Evolutionary conservation across 2,113 vertebrate species (phyloP).

Genomic region (Notarius lentiginosus): DNA sequence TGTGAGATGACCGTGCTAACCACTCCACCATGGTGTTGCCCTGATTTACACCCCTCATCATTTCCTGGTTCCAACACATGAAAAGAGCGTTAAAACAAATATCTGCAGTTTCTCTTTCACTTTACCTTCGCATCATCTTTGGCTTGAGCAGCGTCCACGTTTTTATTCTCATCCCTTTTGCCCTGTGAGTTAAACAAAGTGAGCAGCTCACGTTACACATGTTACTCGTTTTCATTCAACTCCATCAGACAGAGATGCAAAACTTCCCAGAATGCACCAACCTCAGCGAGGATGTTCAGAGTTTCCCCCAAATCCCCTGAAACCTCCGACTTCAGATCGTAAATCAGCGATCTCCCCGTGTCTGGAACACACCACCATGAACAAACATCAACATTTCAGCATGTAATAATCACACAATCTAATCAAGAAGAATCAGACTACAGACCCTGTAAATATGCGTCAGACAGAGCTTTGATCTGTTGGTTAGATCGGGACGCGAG

Average conservation of each 20-base stretch:
- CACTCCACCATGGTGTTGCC: not conserved
- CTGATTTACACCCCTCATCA: not conserved
- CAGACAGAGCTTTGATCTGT: conserved; percentile 78
- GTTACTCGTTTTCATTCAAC: not conserved
- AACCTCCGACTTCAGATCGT: conserved; percentile 80
- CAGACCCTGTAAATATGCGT: conserved; percentile 79
- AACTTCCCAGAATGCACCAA: conserved; percentile 47
- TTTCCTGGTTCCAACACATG: not conserved
- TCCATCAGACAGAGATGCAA: conserved; percentile 19
- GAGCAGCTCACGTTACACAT: not conserved
- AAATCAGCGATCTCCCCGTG: conserved; percentile 71
- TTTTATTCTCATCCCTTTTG: conserved; percentile 75
- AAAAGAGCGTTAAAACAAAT: not conserved
- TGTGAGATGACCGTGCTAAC: too few relatives aligned
- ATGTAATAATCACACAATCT: not conserved
- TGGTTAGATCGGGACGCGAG: conserved; percentile 79
- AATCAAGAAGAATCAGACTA: not conserved
- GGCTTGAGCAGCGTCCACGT: conserved; percentile 72
- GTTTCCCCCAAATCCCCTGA: conserved; percentile 80
- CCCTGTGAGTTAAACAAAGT: conserved; percentile 60
- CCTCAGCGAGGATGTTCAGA: conserved; percentile 80
- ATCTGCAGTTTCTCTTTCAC: not conserved
- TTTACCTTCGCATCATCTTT: conserved; percentile 79
- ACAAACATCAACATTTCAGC: not conserved
- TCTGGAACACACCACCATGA: conserved; percentile 60